Evolutionary conservation across 1,140 invertebrate genomes (phyloP).

Genomic region (Solen grandis): DNA sequence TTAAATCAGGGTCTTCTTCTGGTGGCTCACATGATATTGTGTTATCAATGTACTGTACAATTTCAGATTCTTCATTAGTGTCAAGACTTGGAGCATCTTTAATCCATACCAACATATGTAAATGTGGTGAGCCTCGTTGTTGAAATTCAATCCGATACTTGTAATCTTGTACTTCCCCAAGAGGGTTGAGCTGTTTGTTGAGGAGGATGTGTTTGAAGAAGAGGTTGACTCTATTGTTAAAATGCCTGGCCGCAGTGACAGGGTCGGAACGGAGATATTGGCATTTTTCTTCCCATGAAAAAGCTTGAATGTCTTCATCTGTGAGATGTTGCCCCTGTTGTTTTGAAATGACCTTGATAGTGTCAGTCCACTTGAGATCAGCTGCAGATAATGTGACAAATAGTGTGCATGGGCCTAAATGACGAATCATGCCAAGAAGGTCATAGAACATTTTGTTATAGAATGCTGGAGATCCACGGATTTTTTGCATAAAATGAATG

Average conservation of each 20-base stretch:
- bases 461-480: constrained; percentile 32
- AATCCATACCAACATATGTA: background rate
- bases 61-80: background rate
- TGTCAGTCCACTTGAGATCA: constrained; percentile 17
- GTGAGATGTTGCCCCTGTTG: constrained; percentile 15
- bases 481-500: too few species aligned
- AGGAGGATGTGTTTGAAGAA: background rate
- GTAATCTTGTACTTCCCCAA: background rate
- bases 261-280: background rate
- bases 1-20: background rate
- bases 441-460: constrained; percentile 35
- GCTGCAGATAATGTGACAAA: constrained; percentile 27
- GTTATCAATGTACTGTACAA: background rate
- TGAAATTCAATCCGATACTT: constrained; percentile 16
- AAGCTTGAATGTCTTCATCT: background rate
- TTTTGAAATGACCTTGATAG: constrained; percentile 8
- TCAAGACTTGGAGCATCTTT: background rate
- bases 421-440: constrained; percentile 23
- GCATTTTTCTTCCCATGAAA: constrained; percentile 8
- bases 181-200: background rate
- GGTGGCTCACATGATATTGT: background rate
- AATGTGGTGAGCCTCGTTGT: constrained; percentile 22
- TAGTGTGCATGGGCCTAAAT: constrained; percentile 8
- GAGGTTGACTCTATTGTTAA: background rate
- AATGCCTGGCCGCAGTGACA: constrained; percentile 14